phyloP scores from a whole-genome alignment of 2,888 invertebrate species.

The Drosophila birchii region DNA sequence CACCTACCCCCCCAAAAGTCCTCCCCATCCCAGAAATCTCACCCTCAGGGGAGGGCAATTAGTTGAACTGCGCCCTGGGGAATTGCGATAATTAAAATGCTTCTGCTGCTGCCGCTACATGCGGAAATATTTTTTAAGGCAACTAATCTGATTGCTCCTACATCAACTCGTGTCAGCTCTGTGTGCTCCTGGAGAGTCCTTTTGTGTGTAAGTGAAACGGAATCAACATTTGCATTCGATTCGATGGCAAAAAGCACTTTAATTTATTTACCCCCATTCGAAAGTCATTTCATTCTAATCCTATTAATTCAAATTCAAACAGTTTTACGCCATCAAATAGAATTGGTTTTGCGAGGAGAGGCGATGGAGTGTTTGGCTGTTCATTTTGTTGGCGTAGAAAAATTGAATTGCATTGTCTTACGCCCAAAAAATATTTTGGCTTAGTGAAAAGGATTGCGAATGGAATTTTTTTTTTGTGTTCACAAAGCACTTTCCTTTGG shows the following conservation, averaged over 20 bases:
- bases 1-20: slow-evolving; percentile 10
- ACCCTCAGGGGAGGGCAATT: slow-evolving; percentile 61
- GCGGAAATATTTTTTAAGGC: slow-evolving; percentile 76
- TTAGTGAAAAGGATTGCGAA: slow-evolving; percentile 44
- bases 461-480: slow-evolving; percentile 8
- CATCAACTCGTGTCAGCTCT: slow-evolving; percentile 55
- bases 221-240: slow-evolving; percentile 79
- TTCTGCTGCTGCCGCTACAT: slow-evolving; percentile 56
- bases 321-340: slow-evolving; percentile 53
- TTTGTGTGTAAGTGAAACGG: slow-evolving; percentile 29
- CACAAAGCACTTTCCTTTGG: slow-evolving; percentile 30
- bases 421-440: slow-evolving; percentile 66
- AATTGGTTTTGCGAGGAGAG: slow-evolving; percentile 35
- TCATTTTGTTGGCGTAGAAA: slow-evolving; percentile 65
- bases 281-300: slow-evolving; percentile 65
- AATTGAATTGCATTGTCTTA: slow-evolving; percentile 72
- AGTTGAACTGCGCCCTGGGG: slow-evolving; percentile 75
- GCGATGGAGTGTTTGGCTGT: slow-evolving; percentile 37
- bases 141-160: slow-evolving; percentile 77
- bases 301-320: slow-evolving; percentile 74
- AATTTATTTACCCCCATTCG: slow-evolving; percentile 73
- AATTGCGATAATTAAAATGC: slow-evolving; percentile 79
- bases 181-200: slow-evolving; percentile 41
- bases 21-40: neutral
- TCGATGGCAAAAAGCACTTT: slow-evolving; percentile 78